These are phyloP conservation scores for Genyomyrus donnyi DNA, from an alignment of 2,113 vertebrate species.

Conservation along the genomic window DNA sequence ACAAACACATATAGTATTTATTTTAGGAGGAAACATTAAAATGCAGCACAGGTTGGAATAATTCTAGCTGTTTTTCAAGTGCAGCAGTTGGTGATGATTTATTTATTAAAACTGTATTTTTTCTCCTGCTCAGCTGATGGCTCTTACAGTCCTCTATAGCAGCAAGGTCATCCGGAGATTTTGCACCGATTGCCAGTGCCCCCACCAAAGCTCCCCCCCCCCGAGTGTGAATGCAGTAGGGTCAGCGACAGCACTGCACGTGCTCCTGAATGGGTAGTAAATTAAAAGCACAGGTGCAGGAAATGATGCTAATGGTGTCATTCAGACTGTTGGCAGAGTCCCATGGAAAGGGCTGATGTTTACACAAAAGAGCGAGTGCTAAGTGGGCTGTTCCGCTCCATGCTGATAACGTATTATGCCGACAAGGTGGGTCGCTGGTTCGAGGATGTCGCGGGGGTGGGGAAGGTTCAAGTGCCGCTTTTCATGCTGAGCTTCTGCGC, in stretches of 20 bases:
- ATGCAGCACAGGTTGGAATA: conserved; percentile 49
- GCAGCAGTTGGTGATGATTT: not conserved
- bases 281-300: conserved; percentile 20
- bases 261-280: conserved; percentile 9
- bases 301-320: conserved; percentile 6
- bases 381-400: not conserved
- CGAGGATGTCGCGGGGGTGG: not conserved
- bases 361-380: conserved; percentile 1
- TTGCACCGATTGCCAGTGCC: not conserved
- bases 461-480: not conserved
- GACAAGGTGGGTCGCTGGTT: not conserved
- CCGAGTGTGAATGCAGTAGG: not conserved
- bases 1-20: not conserved
- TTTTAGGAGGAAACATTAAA: conserved; percentile 13
- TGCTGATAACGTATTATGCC: conserved; percentile 8
- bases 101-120: not conserved
- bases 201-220: not conserved
- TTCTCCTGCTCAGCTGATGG: not conserved
- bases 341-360: conserved; percentile 1
- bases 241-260: conserved; percentile 9
- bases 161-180: conserved; percentile 18
- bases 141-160: not conserved
- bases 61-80: conserved; percentile 40
- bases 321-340: not conserved
- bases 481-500: not conserved